Percentiles rank a stretch among this genome's conserved stretches.
These are phyloP conservation scores for Trichopria drosophilae DNA, from an alignment of 2,888 invertebrate species.

Conservation along the genomic window DNA sequence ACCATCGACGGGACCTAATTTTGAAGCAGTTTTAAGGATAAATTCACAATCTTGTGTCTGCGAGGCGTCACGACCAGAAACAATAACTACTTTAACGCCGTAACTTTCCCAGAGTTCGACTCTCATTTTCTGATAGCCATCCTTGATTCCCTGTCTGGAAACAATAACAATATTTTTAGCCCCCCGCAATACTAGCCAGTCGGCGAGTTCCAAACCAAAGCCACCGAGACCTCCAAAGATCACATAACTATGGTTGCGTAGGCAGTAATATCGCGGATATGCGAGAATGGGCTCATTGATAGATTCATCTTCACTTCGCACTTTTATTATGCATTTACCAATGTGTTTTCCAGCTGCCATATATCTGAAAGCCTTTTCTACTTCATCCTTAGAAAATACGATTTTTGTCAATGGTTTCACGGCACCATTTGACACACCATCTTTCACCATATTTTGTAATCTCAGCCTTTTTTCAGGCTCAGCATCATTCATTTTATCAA, in stretches of 20 bases:
- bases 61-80: slow-evolving; percentile 70
- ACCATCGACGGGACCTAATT: slow-evolving; percentile 64
- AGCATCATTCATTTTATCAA: too few species aligned
- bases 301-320: slow-evolving; percentile 31
- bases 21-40: slow-evolving; percentile 64
- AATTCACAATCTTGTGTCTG: slow-evolving; percentile 69
- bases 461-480: slow-evolving; percentile 61
- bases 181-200: too few species aligned
- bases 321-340: too few species aligned
- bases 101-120: slow-evolving; percentile 70
- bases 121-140: slow-evolving; percentile 79
- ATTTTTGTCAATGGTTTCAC: slow-evolving; percentile 70
- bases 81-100: slow-evolving; percentile 69
- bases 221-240: slow-evolving; percentile 79
- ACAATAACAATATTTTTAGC: slow-evolving; percentile 74
- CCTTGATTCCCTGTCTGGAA: slow-evolving; percentile 75
- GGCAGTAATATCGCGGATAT: slow-evolving; percentile 59
- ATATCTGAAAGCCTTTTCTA: too few species aligned
- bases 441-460: slow-evolving; percentile 63
- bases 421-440: slow-evolving; percentile 68
- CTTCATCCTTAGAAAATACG: too few species aligned
- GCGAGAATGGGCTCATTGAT: slow-evolving; percentile 50
- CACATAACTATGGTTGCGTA: slow-evolving; percentile 62
- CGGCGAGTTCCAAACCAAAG: too few species aligned
- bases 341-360: too few species aligned